A percentile compares a stretch with the other conserved stretches of the same genome.
Conservation (phyloP, 2,113 vertebrate genomes). For the Tachycineta bicolor region DNA sequence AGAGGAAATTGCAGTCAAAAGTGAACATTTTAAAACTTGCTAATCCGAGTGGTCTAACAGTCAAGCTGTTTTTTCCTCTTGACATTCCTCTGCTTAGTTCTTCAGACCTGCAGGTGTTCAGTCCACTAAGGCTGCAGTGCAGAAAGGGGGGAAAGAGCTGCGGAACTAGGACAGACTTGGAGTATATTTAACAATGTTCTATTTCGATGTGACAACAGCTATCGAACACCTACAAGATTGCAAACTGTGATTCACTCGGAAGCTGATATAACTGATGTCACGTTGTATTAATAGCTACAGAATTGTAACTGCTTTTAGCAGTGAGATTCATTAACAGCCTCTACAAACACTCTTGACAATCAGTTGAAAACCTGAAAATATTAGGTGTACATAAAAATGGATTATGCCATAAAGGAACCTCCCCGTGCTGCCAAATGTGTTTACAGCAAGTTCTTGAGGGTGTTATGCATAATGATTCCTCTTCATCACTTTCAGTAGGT, state of each 20-base stretch:
- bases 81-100: neutral
- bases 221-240: conserved; percentile 72
- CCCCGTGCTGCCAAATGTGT: conserved; percentile 15
- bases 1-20: neutral
- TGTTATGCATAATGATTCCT: conserved; percentile 18
- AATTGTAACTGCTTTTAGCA: conserved; percentile 80
- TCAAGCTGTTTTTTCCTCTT: neutral
- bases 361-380: conserved; percentile 53
- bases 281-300: conserved; percentile 79
- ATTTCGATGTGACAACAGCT: conserved; percentile 76
- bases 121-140: conserved; percentile 13
- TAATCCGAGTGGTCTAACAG: neutral
- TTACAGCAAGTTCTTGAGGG: conserved; percentile 32
- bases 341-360: conserved; percentile 61
- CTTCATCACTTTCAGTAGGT: neutral
- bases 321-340: conserved; percentile 76
- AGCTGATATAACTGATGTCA: conserved; percentile 77
- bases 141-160: conserved; percentile 14
- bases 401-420: conserved; percentile 47
- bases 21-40: neutral
- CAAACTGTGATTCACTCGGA: conserved; percentile 79
- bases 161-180: conserved; percentile 72
- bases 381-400: conserved; percentile 47
- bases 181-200: conserved; percentile 82
- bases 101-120: conserved; percentile 31